Base-by-base conservation (phyloP, 2,888 invertebrate genomes). In the Tridacna gigas region DNA sequence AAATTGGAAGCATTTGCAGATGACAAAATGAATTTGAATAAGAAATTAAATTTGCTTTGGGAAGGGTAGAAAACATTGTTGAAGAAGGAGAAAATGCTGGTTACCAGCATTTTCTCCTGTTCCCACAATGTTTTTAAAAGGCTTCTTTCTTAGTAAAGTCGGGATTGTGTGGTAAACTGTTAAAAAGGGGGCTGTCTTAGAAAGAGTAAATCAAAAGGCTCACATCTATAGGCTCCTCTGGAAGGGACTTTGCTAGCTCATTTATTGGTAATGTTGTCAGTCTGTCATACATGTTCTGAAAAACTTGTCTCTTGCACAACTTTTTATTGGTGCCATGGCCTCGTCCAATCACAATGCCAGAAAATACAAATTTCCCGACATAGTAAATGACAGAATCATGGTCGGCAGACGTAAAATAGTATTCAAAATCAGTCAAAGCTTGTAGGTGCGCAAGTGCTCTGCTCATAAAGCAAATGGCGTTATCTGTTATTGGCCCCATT, bases 241-340 rank as follows among this genome's bases (percentile, higher is more conserved):
- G 71, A 25, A 74, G 20, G 20, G 47, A 22, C 51, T 78, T 66
- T 25, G 60, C 74, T 18, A 76, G 15, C 61, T 74, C 74, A 51
- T 74, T 63, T 12, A 79, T 20, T 22, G 79, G 9, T 56, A 73
- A 18, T 9, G 56, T 74, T 48, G 74, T 84, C 56, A 92, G 77
- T 22, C 80, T 77, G 7, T 88, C 85, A 67, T 89, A 67, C 4
- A 90, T 86, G 26, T 81, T 79, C 15, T 75, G 77, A 45, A 90
- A 91, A 5, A 90, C 89, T 20, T 77, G 65, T 3, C 26, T 65
- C 78, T 89, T 86, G 65, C 80, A 80, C 28, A 80, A 83, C 77
- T 91, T 92, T 74, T 91, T 91, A 61, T 88, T 89, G 63, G 73
- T 65, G 2, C 84, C 90, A 37, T 79, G 81, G 4, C 89, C 91